A percentile compares a stretch with the other conserved stretches of the same genome.
Evolutionary conservation across 2,888 invertebrate genomes (phyloP).

Genomic region (Leptopilina syphax): DNA sequence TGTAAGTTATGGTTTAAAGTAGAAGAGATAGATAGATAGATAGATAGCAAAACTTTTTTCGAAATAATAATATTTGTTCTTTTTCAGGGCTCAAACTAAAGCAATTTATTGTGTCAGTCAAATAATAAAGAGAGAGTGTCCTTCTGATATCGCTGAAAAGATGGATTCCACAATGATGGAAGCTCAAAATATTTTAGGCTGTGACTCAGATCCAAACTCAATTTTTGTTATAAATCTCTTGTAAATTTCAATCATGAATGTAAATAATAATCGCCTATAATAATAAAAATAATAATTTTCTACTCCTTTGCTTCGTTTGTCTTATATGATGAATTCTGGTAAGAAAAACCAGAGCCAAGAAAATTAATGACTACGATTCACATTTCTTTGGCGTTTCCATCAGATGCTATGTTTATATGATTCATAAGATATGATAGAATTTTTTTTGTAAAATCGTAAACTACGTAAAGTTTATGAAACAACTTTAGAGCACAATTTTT

Average conservation of each 20-base stretch:
- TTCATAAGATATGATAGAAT: too few species aligned
- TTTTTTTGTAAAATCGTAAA: too few species aligned
- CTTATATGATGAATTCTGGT: too few species aligned
- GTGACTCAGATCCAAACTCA: constrained; percentile 4
- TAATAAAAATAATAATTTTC: neutral
- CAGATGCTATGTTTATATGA: too few species aligned
- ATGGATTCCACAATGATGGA: neutral
- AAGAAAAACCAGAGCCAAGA: too few species aligned
- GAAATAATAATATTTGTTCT: neutral
- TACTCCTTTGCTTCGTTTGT: too few species aligned
- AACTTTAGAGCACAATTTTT: too few species aligned
- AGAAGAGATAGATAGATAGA: too few species aligned
- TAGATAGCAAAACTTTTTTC: too few species aligned
- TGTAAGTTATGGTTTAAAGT: neutral
- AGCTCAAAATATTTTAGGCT: constrained; percentile 3
- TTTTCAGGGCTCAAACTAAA: neutral
- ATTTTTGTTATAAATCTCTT: neutral
- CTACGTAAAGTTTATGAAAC: too few species aligned
- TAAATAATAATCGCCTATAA: neutral
- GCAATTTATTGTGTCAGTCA: constrained; percentile 2
- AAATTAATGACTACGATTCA: too few species aligned
- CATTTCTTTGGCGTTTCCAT: too few species aligned
- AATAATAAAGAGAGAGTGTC: neutral
- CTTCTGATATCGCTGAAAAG: neutral
- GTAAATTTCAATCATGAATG: neutral